Percentiles rank a stretch among this genome's conserved stretches.
Evolutionary conservation across 2,113 vertebrate species (phyloP).

Genomic region (Agapornis roseicollis): DNA sequence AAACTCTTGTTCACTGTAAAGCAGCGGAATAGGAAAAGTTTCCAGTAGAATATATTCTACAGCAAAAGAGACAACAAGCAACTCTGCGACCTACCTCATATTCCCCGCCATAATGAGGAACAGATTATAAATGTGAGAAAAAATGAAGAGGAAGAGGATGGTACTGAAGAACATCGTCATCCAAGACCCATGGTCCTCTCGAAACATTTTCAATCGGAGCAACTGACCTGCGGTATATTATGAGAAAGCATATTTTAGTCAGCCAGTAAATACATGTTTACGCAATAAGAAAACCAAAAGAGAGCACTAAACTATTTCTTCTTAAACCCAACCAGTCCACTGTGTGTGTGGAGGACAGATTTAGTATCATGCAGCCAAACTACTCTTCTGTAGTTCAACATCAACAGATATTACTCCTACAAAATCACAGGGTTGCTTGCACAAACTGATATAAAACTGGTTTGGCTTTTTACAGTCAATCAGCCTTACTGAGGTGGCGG

Average conservation of each 20-base stretch:
- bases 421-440: background rate
- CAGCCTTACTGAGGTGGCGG: background rate
- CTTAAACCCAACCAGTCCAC: background rate
- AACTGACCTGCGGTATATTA: constrained; percentile 83
- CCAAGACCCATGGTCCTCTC: constrained; percentile 97
- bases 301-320: background rate
- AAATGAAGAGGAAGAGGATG: constrained; percentile 97
- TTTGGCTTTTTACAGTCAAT: background rate
- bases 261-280: background rate
- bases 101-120: constrained; percentile 89
- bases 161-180: constrained; percentile 99
- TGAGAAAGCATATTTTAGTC: background rate
- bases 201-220: constrained; percentile 96
- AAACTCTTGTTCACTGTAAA: background rate
- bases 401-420: background rate
- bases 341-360: background rate
- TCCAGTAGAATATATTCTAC: background rate
- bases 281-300: background rate
- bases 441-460: background rate
- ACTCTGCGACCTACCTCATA: constrained; percentile 86
- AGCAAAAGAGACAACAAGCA: background rate
- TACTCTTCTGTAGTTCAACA: background rate
- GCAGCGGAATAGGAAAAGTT: background rate
- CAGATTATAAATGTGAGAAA: constrained; percentile 97
- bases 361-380: background rate